Conservation (phyloP, 2,113 vertebrate species). For the Fregata magnificens region DNA sequence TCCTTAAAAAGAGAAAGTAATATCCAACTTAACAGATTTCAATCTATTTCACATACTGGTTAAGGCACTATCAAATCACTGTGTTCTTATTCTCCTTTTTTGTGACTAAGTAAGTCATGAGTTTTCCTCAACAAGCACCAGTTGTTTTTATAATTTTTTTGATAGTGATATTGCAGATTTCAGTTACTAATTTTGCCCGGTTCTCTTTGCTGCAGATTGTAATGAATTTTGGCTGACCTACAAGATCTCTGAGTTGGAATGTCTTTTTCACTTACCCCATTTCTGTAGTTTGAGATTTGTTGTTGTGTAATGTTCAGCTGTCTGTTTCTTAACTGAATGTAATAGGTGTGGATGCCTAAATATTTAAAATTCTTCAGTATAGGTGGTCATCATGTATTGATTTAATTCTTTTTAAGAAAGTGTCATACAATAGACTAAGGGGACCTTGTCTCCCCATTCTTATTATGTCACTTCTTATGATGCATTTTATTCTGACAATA, state of each 20-base stretch:
- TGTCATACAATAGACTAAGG: neutral
- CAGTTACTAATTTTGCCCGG: neutral
- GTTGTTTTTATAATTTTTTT: neutral
- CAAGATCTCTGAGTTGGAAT: neutral
- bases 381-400: neutral
- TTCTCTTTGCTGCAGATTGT: neutral
- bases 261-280: neutral
- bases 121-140: neutral
- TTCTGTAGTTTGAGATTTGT: neutral
- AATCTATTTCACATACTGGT: neutral
- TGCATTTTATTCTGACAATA: neutral
- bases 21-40: neutral
- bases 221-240: neutral
- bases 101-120: neutral
- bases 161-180: neutral
- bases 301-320: neutral
- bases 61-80: neutral
- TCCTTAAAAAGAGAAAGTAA: neutral
- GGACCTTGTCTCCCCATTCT: neutral
- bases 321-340: neutral
- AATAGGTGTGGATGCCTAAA: neutral
- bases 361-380: neutral
- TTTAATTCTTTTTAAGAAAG: neutral
- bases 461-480: neutral
- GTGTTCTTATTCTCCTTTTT: neutral